These are phyloP conservation scores for Oenanthe melanoleuca DNA, from an alignment of 2,113 vertebrate genomes.

Conservation along the genomic window DNA sequence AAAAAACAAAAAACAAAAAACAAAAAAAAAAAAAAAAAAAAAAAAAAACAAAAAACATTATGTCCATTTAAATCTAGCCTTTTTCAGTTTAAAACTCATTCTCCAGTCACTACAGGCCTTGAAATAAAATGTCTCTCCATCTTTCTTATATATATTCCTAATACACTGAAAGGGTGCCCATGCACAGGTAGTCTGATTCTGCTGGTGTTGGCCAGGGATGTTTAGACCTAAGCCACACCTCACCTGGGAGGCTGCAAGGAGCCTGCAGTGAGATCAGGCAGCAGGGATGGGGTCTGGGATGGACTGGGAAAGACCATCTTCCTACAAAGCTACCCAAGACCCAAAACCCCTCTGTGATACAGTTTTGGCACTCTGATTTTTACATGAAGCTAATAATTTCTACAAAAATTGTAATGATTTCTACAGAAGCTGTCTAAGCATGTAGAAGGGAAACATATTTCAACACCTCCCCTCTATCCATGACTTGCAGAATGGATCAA, in stretches of 20 bases:
- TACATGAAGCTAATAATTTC: not conserved
- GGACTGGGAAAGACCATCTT: not conserved
- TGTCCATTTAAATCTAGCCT: not conserved
- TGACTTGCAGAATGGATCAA: not conserved
- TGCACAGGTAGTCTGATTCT: not conserved
- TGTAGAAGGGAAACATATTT: not conserved
- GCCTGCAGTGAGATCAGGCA: not conserved
- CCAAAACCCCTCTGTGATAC: not conserved
- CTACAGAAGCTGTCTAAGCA: not conserved
- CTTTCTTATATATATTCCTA: not conserved
- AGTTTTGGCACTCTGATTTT: not conserved
- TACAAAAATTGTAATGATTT: not conserved
- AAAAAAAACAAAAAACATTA: not conserved
- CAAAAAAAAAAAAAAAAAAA: no score
- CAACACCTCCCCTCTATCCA: not conserved
- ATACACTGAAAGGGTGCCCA: not conserved
- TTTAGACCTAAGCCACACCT: not conserved
- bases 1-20: no score
- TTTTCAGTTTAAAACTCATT: not conserved
- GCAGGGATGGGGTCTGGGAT: not conserved
- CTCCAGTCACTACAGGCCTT: not conserved
- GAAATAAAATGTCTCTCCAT: not conserved
- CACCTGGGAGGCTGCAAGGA: not conserved
- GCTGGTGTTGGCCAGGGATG: not conserved
- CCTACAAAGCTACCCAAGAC: not conserved